These are phyloP conservation scores for Ophiothrix spiculata DNA, from an alignment of 35 echinoderm and acorn worm genomes.

Conservation along the genomic window DNA sequence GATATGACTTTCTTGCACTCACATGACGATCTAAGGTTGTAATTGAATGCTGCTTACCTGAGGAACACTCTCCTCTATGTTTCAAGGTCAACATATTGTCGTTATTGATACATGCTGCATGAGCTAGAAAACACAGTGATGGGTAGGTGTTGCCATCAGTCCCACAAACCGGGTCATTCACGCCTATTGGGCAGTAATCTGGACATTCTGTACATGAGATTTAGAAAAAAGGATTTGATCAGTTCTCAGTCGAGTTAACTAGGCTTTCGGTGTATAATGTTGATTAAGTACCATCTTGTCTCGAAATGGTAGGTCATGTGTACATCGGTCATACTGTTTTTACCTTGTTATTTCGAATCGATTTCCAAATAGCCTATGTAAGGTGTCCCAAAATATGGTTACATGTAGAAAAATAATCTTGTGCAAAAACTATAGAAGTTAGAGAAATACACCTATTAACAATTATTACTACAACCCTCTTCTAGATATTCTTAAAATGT, in stretches of 20 bases:
- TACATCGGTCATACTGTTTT: neutral
- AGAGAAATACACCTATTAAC: too few relatives aligned
- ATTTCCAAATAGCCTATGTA: too few relatives aligned
- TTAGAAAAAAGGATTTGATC: neutral
- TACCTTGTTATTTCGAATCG: neutral
- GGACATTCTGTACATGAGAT: neutral
- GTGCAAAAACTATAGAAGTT: too few relatives aligned
- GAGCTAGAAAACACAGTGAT: slow-evolving; percentile 10
- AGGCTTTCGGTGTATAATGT: neutral
- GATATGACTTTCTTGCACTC: too few relatives aligned
- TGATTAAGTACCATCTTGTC: neutral
- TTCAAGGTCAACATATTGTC: neutral
- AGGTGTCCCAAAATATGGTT: too few relatives aligned
- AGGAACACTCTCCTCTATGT: neutral
- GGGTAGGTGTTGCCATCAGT: slow-evolving; percentile 39
- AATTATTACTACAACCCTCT: too few relatives aligned
- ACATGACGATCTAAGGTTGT: too few relatives aligned
- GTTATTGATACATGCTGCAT: slow-evolving; percentile 8
- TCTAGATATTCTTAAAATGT: too few relatives aligned
- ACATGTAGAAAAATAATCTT: too few relatives aligned
- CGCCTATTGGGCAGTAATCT: slow-evolving; percentile 7
- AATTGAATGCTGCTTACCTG: neutral
- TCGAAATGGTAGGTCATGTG: neutral
- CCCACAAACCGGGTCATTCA: slow-evolving; percentile 19
- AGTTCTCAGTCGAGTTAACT: neutral